Conservation (phyloP, 2,113 vertebrate genomes). For the Labeo rohita region DNA sequence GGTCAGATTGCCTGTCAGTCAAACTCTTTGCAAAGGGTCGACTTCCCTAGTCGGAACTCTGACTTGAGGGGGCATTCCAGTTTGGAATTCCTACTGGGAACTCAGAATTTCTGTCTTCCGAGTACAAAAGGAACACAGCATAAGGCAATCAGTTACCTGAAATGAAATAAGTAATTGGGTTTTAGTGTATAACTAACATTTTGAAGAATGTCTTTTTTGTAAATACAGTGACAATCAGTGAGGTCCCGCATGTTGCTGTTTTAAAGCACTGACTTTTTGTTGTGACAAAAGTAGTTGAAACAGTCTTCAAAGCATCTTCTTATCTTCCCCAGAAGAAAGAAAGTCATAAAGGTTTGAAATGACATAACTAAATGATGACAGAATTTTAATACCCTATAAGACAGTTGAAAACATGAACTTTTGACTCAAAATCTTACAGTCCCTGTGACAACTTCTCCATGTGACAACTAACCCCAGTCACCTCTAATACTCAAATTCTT, state of each 20-base stretch:
- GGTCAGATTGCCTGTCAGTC: no score
- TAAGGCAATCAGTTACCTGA: background rate
- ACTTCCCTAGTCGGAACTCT: no score
- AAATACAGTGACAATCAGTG: background rate
- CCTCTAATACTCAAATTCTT: background rate
- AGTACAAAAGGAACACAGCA: no score
- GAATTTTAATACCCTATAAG: background rate
- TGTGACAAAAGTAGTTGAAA: background rate
- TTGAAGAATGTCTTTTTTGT: background rate
- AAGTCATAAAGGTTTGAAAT: background rate
- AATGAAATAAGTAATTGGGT: background rate
- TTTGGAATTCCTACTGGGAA: no score
- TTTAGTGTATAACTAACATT: background rate
- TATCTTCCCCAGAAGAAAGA: background rate
- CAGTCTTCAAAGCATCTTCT: background rate
- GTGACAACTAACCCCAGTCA: background rate
- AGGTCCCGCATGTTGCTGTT: background rate
- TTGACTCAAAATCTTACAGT: background rate
- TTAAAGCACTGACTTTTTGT: background rate
- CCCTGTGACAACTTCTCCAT: background rate
- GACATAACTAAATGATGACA: background rate
- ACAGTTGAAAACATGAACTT: background rate
- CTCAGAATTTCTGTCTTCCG: no score
- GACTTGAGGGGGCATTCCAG: no score
- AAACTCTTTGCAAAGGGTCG: no score